Conservation (phyloP, 1,140 invertebrate genomes). For the Diploscapter pachys region DNA sequence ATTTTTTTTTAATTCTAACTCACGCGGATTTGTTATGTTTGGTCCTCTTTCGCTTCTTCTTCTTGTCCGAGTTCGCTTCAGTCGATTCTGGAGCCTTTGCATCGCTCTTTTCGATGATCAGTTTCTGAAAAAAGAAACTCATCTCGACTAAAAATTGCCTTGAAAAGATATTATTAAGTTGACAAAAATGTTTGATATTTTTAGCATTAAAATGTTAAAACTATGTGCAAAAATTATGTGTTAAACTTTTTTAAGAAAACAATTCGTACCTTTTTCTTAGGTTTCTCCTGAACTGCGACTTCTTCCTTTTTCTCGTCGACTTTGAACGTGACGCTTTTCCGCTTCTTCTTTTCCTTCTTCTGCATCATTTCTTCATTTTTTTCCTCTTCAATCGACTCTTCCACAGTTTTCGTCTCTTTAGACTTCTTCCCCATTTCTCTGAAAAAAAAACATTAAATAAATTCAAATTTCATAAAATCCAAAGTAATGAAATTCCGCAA, state of each 20-base stretch:
- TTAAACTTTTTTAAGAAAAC: neutral
- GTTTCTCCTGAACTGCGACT: neutral
- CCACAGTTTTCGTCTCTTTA: conserved; percentile 3
- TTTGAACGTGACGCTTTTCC: neutral
- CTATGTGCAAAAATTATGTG: no score
- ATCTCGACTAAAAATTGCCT: neutral
- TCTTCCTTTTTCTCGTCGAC: neutral
- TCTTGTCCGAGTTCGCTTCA: conserved; percentile 7
- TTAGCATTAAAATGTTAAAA: no score
- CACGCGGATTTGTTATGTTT: neutral
- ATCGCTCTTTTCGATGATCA: neutral
- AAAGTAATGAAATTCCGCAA: no score
- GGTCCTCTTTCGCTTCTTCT: conserved; percentile 1
- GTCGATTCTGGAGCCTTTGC: neutral
- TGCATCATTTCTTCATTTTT: neutral
- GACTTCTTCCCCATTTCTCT: neutral
- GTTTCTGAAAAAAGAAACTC: neutral
- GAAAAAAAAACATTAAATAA: no score
- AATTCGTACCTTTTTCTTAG: no score
- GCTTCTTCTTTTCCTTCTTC: conserved; percentile 9
- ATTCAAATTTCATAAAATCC: no score
- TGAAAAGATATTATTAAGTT: no score
- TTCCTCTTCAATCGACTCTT: neutral
- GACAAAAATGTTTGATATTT: no score
- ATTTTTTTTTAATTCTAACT: neutral